phyloP scores from a whole-genome alignment of 2,113 vertebrate species.

The Pedionomus torquatus region DNA sequence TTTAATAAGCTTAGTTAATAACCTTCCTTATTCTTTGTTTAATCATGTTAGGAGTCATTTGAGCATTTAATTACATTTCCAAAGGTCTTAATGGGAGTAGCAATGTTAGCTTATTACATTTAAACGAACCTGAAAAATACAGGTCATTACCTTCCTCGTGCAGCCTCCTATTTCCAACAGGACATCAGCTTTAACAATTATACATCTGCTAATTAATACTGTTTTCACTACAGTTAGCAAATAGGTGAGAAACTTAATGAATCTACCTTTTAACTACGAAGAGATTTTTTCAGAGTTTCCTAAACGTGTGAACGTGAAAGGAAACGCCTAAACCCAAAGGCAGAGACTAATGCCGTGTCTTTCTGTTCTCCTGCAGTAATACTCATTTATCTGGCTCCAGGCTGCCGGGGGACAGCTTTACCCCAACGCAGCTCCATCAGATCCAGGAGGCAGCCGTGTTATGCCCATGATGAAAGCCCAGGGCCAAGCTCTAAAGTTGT shows the following conservation, averaged over 20 bases:
- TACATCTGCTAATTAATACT: constrained; percentile 1
- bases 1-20: constrained; percentile 69
- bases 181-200: not conserved
- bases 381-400: not conserved
- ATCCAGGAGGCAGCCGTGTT: not conserved
- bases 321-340: not conserved
- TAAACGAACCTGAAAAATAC: constrained; percentile 67
- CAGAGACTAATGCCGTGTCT: not conserved
- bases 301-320: not conserved
- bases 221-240: not conserved
- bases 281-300: not conserved
- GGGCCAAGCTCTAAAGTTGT: not conserved
- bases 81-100: constrained; percentile 58
- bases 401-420: not conserved
- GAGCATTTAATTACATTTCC: constrained; percentile 73
- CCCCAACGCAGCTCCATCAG: not conserved
- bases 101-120: constrained; percentile 70
- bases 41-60: constrained; percentile 67
- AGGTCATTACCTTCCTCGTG: constrained; percentile 1
- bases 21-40: constrained; percentile 53
- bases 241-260: not conserved
- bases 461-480: not conserved
- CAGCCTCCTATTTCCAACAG: not conserved
- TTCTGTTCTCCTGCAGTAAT: not conserved
- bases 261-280: not conserved